Base-by-base conservation (phyloP, 2,888 invertebrate species). In the Lochmaea capreae region DNA sequence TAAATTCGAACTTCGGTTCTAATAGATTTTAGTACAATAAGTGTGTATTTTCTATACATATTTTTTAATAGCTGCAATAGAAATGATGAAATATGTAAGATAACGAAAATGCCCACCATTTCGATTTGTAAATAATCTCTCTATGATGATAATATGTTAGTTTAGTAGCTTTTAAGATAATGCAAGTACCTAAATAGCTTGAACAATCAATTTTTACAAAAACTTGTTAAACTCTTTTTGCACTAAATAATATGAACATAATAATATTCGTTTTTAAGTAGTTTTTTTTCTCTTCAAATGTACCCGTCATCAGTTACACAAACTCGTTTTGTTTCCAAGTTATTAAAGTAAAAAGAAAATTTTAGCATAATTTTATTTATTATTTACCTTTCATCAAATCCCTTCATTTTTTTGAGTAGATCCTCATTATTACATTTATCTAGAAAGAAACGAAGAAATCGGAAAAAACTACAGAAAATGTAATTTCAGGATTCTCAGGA, bases 161-260 rank as follows among this genome's bases (percentile, higher is more conserved):
- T 12, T 63, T 63, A 63, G 65, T 65, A 71, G 71, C 57, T 65
- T 65, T 39, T 71, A 71, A 70, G 70, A 65, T 57, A 52, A 66
- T 66, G 66, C 49, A 65, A 65, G 65, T 63, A 69, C 33, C 71
- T 65, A 71, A 71, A 71, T 71, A 71, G 71, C 71, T 71, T 71
- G 71, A 71, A 71, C 71, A 71, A 71, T 71, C 71, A 71, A 42
- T 71, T 65, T 42, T 65, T 71, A 58, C 42, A 65, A 39, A 39
- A 54, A 65, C 57, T 65, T 71, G 54, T 71, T 71, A 71, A 52
- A 65, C 57, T 65, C 57, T 71, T 71, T 71, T 71, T 71, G 71
- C 71, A 71, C 71, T 71, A 33, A 71, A 70, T 62, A 70, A 70
- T 39, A 39, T 63, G 63, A 70, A 18, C 70, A 70, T 70, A 57